A percentile compares a stretch with the other conserved stretches of the same genome.
Evolutionary conservation across 2,113 vertebrate species (phyloP).

Genomic region (Oxyruncus cristatus): DNA sequence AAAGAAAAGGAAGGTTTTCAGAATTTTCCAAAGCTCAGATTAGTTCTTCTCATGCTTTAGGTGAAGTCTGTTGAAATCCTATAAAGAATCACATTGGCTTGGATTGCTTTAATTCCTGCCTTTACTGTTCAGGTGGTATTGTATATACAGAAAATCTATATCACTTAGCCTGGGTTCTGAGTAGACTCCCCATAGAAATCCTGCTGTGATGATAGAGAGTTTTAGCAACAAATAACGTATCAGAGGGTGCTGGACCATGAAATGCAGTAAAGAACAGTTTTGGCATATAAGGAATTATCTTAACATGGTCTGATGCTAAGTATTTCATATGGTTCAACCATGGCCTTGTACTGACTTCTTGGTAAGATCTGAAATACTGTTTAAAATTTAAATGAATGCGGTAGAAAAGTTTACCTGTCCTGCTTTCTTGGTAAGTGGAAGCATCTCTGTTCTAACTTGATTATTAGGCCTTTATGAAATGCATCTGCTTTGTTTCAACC

Average conservation of each 20-base stretch:
- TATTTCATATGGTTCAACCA: background rate
- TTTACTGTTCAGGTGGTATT: background rate
- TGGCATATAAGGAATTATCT: background rate
- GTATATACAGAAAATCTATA: background rate
- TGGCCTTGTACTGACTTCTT: background rate
- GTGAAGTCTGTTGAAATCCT: background rate
- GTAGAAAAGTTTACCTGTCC: background rate
- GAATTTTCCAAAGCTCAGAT: background rate
- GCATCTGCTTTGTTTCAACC: background rate
- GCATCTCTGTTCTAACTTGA: background rate
- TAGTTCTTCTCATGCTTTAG: background rate
- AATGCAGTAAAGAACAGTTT: background rate
- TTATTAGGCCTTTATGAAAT: background rate
- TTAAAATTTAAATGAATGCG: background rate
- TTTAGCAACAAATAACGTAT: background rate
- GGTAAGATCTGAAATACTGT: background rate
- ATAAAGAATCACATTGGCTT: background rate
- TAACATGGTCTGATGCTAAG: background rate
- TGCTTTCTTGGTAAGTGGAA: background rate
- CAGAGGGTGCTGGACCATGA: background rate
- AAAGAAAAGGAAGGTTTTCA: background rate
- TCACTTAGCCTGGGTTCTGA: background rate
- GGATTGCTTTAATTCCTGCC: background rate
- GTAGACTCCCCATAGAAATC: background rate
- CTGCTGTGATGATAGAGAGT: background rate